Base-by-base conservation (phyloP, 2,113 vertebrate species). In the Stictonetta naevosa region DNA sequence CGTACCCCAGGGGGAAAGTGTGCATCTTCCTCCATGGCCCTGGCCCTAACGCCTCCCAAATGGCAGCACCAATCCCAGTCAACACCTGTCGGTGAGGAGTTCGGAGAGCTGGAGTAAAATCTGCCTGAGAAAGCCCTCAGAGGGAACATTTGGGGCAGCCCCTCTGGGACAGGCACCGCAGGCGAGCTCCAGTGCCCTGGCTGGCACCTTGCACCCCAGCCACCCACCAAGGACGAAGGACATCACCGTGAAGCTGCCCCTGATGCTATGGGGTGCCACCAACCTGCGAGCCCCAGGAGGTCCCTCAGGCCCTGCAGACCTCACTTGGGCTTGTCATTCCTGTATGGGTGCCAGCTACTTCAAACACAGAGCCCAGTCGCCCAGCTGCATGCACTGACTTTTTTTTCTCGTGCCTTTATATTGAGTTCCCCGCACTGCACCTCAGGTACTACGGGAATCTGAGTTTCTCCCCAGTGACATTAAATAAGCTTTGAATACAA, bases 151-250 rank as follows among this genome's bases (percentile, higher is more conserved):
- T 7, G 52, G 50, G 40, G 50, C 67, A 46, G 46, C 28, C 18
- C 18, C 52, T 42, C 11, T 1, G 0, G n/a, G 77, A 21, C 50
- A 52, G 56, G 42, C 22, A 26, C 28, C 33, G 29, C 28, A 31
- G 31, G 52, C 4, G 1, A 56, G 66, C 38, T 55, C 25, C 55
- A 25, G 67, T 0, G 1, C 9, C 53, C 0, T 0, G 1, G 5
- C 53, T 36, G 40, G 67, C 94, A 91, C 80, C 77, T 69, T 77
- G 93, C 33, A 38, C 95, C 93, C n/a, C 8, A 4, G 22, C 64
- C 28, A 20, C 67, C 62, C 29, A 20, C 81, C 77, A 91, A 97
- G 95, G 96, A 96, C 97, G 80, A 90, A 10, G 42, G 80, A 95
- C 95, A 93, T 96, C 95, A 93, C 10, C 88, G 76, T 86, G 78